A percentile compares a stretch with the other conserved stretches of the same genome.
phyloP scores from a whole-genome alignment of 2,888 invertebrate genomes.

The Meta bourneti region DNA sequence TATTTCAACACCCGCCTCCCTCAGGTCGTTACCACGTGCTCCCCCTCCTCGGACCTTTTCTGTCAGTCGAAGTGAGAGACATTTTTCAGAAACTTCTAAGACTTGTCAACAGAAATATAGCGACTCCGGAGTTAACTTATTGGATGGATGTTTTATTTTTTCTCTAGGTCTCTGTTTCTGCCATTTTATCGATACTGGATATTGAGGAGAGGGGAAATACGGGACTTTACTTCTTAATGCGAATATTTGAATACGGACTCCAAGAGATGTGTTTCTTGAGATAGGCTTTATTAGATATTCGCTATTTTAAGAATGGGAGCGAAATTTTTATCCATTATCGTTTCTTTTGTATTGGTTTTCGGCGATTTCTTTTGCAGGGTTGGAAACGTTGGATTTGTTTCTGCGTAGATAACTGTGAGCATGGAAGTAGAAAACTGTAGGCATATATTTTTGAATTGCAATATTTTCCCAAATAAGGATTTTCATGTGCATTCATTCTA shows the following conservation, averaged over 20 bases:
- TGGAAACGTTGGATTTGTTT: no score
- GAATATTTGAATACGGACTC: slow-evolving; percentile 24
- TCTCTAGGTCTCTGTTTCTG: slow-evolving; percentile 9
- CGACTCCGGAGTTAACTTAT: slow-evolving; percentile 57
- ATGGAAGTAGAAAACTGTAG: no score
- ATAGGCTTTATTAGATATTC: not conserved
- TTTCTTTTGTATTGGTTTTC: not conserved
- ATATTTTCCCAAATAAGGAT: no score
- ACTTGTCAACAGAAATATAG: slow-evolving; percentile 60
- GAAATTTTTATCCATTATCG: not conserved
- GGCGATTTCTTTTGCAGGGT: not conserved
- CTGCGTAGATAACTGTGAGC: no score
- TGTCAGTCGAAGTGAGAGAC: slow-evolving; percentile 46
- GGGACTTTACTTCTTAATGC: not conserved
- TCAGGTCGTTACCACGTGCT: not conserved
- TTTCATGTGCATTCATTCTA: no score
- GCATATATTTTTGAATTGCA: no score
- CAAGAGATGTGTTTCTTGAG: not conserved
- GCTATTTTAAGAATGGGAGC: not conserved
- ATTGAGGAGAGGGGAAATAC: not conserved
- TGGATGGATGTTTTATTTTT: slow-evolving; percentile 48
- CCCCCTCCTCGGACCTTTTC: not conserved
- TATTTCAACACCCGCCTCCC: not conserved
- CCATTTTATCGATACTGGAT: slow-evolving; percentile 35
- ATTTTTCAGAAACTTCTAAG: slow-evolving; percentile 60